Evolutionary conservation across 2,797 vertebrate genomes (phyloP).

Genomic region (Perdix hodgsoniae): DNA sequence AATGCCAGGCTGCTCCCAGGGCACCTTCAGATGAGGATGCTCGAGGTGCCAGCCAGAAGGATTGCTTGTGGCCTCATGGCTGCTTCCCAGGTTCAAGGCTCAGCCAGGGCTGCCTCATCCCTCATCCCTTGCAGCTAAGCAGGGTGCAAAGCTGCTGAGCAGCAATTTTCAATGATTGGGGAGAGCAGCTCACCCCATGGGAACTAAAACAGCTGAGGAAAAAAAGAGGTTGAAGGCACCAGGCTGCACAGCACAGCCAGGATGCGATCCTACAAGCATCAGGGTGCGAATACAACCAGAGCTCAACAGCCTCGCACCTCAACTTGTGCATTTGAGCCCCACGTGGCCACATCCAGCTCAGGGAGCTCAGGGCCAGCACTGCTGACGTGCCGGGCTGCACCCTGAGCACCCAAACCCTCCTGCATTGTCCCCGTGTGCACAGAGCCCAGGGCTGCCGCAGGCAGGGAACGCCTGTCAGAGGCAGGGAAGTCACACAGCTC

Average conservation of each 20-base stretch:
- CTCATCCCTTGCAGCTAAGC: rapidly evolving
- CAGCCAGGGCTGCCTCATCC: background rate
- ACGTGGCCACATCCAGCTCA: background rate
- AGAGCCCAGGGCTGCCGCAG: background rate
- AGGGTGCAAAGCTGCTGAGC: background rate
- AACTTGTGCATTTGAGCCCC: background rate
- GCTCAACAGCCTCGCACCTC: background rate
- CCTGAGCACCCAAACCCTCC: background rate
- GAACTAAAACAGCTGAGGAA: too few species aligned
- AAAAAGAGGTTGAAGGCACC: too few species aligned
- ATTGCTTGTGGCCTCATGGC: rapidly evolving
- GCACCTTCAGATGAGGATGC: background rate
- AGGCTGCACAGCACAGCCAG: background rate
- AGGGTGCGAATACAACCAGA: background rate
- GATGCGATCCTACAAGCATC: background rate
- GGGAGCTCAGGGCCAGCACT: background rate
- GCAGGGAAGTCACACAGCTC: background rate
- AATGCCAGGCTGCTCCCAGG: background rate
- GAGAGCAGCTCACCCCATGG: rapidly evolving
- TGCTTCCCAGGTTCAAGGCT: background rate
- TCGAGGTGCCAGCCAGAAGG: background rate
- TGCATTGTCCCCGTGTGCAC: background rate
- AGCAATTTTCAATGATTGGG: background rate
- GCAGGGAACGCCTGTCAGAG: background rate
- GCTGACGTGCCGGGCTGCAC: background rate